Evolutionary conservation across 1,140 invertebrate species (phyloP).

Genomic region (Bombus polaris): DNA sequence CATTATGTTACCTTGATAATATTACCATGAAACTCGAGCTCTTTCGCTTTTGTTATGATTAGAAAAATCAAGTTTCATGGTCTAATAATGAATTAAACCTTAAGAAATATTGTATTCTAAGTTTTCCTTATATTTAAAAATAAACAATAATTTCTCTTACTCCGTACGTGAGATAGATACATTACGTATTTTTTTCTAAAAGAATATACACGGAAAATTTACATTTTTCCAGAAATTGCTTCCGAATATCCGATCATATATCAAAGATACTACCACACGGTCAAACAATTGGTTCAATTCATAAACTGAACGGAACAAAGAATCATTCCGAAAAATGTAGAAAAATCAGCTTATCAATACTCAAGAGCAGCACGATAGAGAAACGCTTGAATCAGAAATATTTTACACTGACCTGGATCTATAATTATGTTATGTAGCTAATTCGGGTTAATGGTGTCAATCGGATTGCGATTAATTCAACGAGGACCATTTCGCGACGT

Average conservation of each 20-base stretch:
- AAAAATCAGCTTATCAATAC: too few species aligned
- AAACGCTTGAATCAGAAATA: constrained; percentile 21
- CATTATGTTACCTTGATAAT: too few species aligned
- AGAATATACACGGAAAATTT: not conserved
- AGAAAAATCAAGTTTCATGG: too few species aligned
- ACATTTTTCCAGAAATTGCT: not conserved
- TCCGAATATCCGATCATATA: not conserved
- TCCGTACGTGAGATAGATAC: not conserved
- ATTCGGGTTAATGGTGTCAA: constrained; percentile 37
- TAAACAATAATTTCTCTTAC: not conserved
- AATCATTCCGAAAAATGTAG: not conserved
- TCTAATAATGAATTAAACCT: too few species aligned
- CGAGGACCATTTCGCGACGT: too few species aligned
- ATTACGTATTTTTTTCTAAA: not conserved
- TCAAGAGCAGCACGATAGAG: not conserved
- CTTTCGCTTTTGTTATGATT: too few species aligned
- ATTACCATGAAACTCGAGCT: too few species aligned
- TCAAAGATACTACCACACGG: too few species aligned
- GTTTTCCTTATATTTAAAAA: too few species aligned
- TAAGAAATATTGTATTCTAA: too few species aligned
- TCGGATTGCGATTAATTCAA: constrained; percentile 25
- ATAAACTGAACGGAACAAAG: not conserved
- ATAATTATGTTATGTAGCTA: constrained; percentile 20
- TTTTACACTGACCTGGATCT: constrained; percentile 26
- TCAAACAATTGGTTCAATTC: not conserved